A percentile compares a stretch with the other conserved stretches of the same genome.
phyloP scores from a whole-genome alignment of 1,140 invertebrate genomes.

The Mesaphorura yosii region DNA sequence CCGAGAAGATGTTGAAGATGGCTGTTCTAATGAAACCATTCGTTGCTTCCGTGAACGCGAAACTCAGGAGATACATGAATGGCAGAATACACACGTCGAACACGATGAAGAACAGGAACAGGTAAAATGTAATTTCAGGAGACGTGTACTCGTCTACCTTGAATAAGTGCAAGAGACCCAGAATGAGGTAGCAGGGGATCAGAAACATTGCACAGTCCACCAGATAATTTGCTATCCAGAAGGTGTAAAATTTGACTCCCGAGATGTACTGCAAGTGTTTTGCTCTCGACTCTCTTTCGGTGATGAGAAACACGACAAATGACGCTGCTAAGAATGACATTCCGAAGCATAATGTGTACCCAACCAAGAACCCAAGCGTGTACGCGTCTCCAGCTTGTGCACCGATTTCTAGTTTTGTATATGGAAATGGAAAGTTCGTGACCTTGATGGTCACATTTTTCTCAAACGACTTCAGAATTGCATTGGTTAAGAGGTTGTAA shows the following conservation, averaged over 20 bases:
- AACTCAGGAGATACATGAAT: slow-evolving; percentile 10
- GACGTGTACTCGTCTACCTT: slow-evolving; percentile 37
- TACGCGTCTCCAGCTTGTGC: slow-evolving; percentile 26
- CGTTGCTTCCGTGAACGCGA: slow-evolving; percentile 8
- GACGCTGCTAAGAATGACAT: slow-evolving; percentile 48
- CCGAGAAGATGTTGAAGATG: slow-evolving; percentile 53
- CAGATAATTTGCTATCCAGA: slow-evolving; percentile 41
- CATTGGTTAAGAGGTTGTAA: slow-evolving; percentile 36
- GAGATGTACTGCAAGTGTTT: slow-evolving; percentile 50
- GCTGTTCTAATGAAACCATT: slow-evolving; percentile 56
- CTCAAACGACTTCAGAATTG: slow-evolving; percentile 34
- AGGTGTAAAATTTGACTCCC: slow-evolving; percentile 35
- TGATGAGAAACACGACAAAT: slow-evolving; percentile 47
- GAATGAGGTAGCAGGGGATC: slow-evolving; percentile 37
- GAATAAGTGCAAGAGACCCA: slow-evolving; percentile 39
- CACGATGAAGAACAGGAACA: slow-evolving; percentile 1
- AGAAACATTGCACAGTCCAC: slow-evolving; percentile 44
- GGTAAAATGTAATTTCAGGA: not conserved
- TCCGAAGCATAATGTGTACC: slow-evolving; percentile 35
- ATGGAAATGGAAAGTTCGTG: slow-evolving; percentile 47
- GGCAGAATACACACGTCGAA: not conserved
- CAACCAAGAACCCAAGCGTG: slow-evolving; percentile 25
- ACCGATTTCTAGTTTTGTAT: slow-evolving; percentile 32
- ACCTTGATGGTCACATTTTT: slow-evolving; percentile 42
- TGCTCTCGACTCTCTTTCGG: slow-evolving; percentile 42